Evolutionary conservation across 2,113 vertebrate species (phyloP).

Genomic region (Panthera leo): DNA sequence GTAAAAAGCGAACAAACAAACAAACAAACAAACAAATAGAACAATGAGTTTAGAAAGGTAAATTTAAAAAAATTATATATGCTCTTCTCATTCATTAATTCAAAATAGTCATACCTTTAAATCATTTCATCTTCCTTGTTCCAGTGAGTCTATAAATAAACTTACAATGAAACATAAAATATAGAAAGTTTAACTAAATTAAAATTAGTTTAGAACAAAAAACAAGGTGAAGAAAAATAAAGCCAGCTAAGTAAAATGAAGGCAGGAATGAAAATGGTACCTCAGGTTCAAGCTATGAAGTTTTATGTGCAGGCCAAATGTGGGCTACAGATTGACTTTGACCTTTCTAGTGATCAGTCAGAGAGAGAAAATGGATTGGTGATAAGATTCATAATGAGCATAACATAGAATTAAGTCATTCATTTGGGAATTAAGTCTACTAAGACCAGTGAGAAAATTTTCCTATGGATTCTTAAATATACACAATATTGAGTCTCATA

Average conservation of each 20-base stretch:
- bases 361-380: background rate
- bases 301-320: background rate
- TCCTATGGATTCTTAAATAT: background rate
- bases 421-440: background rate
- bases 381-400: background rate
- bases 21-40: background rate
- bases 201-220: background rate
- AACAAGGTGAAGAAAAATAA: background rate
- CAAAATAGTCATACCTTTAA: background rate
- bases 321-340: background rate
- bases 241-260: background rate
- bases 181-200: slow-evolving; percentile 1
- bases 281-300: background rate
- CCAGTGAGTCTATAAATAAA: background rate
- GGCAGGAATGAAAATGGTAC: background rate
- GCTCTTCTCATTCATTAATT: background rate
- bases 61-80: background rate
- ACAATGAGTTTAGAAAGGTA: background rate
- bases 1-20: background rate
- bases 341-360: background rate
- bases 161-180: background rate
- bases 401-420: background rate
- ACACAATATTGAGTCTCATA: background rate
- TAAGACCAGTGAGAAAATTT: background rate
- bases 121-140: background rate